Conservation (phyloP, 2,888 invertebrate species). For the Drosophila mulleri region DNA sequence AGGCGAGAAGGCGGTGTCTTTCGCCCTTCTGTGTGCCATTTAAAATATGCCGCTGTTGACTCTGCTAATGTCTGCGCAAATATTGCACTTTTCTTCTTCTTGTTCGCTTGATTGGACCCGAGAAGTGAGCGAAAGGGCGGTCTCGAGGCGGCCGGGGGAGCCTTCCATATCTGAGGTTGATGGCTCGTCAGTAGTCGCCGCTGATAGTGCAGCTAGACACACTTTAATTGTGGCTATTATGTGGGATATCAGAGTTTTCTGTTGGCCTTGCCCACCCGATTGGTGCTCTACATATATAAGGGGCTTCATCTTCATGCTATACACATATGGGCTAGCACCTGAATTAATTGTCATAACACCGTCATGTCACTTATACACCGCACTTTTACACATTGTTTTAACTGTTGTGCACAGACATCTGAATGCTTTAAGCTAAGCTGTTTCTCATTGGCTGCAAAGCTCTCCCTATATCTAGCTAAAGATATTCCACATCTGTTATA, state of each 20-base stretch:
- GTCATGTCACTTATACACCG: too few species aligned
- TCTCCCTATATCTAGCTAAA: neutral
- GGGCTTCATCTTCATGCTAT: too few species aligned
- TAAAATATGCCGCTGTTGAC: constrained; percentile 66
- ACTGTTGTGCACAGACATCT: neutral
- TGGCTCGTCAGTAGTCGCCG: constrained; percentile 48
- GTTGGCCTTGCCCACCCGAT: constrained; percentile 18
- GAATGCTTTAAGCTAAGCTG: too few species aligned
- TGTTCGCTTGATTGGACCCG: constrained; percentile 36
- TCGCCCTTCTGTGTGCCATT: constrained; percentile 37
- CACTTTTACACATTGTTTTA: too few species aligned
- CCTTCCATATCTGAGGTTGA: constrained; percentile 34
- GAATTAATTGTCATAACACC: too few species aligned
- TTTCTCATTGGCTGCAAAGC: neutral
- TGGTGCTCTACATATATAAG: neutral
- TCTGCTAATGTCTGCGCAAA: constrained; percentile 73
- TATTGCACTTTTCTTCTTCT: constrained; percentile 60
- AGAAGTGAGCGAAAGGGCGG: constrained; percentile 5
- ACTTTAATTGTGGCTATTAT: constrained; percentile 50
- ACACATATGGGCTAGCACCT: neutral
- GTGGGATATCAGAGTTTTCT: constrained; percentile 26
- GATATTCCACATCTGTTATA: neutral
- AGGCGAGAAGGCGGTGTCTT: neutral
- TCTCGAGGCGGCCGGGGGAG: neutral
- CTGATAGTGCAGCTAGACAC: constrained; percentile 43